Evolutionary conservation across 2,888 invertebrate genomes (phyloP).

Genomic region (Melanostoma scalare): DNA sequence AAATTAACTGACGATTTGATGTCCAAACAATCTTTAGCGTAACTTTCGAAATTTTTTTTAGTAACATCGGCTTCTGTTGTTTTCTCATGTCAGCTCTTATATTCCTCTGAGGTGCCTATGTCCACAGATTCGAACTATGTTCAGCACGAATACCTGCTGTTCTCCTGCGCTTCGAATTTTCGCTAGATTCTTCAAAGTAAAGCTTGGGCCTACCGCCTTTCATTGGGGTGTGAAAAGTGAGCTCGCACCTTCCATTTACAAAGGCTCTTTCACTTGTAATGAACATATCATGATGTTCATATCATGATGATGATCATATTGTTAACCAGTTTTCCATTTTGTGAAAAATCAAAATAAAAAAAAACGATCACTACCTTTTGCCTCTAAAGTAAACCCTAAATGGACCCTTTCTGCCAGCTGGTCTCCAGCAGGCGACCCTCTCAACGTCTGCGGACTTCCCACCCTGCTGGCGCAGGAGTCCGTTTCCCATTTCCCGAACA

Average conservation of each 20-base stretch:
- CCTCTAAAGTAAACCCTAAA: too few relatives aligned
- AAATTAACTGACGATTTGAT: not conserved
- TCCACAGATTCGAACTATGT: not conserved
- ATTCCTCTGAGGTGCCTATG: not conserved
- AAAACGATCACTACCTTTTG: too few relatives aligned
- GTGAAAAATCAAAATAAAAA: too few relatives aligned
- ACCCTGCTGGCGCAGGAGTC: too few relatives aligned
- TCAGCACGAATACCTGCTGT: conserved; percentile 1
- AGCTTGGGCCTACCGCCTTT: not conserved
- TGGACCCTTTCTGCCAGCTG: too few relatives aligned
- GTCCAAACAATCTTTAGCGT: not conserved
- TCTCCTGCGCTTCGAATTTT: not conserved
- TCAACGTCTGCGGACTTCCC: too few relatives aligned
- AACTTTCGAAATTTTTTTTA: not conserved
- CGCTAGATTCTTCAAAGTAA: not conserved
- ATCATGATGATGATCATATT: too few relatives aligned
- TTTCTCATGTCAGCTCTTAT: too few relatives aligned
- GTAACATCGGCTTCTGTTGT: not conserved
- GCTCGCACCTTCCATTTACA: not conserved
- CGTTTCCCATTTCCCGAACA: too few relatives aligned
- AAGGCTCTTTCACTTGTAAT: not conserved
- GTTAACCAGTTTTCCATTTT: too few relatives aligned
- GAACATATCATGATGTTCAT: not conserved
- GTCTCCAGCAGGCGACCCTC: too few relatives aligned
- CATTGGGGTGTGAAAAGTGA: not conserved